Percentiles rank a stretch among this genome's conserved stretches.
Conservation (phyloP, 2,113 vertebrate species). For the Rousettus leschenaultii region DNA sequence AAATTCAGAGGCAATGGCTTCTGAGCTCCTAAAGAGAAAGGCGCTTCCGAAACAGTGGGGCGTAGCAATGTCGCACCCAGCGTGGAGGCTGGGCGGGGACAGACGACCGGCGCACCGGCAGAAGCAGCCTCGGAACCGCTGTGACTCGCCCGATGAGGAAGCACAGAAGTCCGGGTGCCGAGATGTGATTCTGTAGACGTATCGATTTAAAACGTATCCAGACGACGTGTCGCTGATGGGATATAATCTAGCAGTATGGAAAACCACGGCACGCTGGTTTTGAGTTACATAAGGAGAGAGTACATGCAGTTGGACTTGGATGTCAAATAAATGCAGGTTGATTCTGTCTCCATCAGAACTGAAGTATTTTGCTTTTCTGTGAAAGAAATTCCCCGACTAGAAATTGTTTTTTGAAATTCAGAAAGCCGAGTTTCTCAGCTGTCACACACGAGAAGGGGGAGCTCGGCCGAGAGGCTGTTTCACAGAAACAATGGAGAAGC, state of each 20-base stretch:
- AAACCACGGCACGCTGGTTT: not conserved
- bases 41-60: not conserved
- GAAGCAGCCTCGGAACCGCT: not conserved
- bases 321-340: not conserved
- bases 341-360: not conserved
- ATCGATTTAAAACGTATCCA: not conserved
- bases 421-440: not conserved
- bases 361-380: not conserved
- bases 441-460: not conserved
- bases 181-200: not conserved
- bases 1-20: not conserved
- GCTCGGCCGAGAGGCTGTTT: not conserved
- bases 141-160: not conserved
- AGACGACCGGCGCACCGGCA: not conserved
- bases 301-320: not conserved
- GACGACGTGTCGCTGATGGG: accelerated
- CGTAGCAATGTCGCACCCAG: not conserved
- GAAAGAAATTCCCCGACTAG: not conserved
- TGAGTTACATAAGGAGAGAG: not conserved
- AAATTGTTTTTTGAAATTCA: not conserved
- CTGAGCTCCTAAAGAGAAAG: not conserved
- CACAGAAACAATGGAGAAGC: not conserved
- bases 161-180: not conserved
- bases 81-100: too few species aligned
- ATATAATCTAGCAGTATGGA: not conserved